Evolutionary conservation across 2,113 vertebrate genomes (phyloP).

Genomic region (Ploceus nigricollis): DNA sequence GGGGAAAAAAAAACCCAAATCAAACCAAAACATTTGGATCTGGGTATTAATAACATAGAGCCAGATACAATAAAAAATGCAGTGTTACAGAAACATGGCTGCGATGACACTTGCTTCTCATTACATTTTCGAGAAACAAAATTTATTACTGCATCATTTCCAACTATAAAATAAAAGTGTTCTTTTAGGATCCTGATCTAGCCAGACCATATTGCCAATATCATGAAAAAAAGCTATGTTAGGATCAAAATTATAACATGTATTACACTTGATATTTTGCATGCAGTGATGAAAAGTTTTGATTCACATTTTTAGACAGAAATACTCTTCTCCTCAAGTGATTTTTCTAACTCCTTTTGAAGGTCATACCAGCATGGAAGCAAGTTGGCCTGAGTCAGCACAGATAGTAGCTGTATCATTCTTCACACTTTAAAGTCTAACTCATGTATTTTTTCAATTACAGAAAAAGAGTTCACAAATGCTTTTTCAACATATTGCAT

Average conservation of each 20-base stretch:
- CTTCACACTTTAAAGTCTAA: slow-evolving; percentile 56
- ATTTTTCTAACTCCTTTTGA: slow-evolving; percentile 53
- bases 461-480: slow-evolving; percentile 58
- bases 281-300: slow-evolving; percentile 45
- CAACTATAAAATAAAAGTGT: background rate
- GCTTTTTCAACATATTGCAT: slow-evolving; percentile 66
- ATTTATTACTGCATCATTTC: background rate
- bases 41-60: background rate
- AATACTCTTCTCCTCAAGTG: slow-evolving; percentile 30
- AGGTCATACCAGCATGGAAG: slow-evolving; percentile 63
- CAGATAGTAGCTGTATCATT: slow-evolving; percentile 58
- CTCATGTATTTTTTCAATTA: slow-evolving; percentile 59
- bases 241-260: background rate
- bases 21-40: background rate
- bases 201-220: background rate
- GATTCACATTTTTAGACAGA: slow-evolving; percentile 24
- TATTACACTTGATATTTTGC: slow-evolving; percentile 29
- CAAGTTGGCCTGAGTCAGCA: slow-evolving; percentile 64
- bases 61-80: background rate
- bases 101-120: background rate
- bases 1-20: background rate
- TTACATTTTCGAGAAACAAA: slow-evolving; percentile 1
- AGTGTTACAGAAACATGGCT: background rate
- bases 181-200: background rate
- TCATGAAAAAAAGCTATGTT: background rate